Percentiles rank a stretch among this genome's conserved stretches.
These are phyloP conservation scores for Athripsodes cinereus DNA, from an alignment of 2,888 invertebrate species.

Conservation along the genomic window DNA sequence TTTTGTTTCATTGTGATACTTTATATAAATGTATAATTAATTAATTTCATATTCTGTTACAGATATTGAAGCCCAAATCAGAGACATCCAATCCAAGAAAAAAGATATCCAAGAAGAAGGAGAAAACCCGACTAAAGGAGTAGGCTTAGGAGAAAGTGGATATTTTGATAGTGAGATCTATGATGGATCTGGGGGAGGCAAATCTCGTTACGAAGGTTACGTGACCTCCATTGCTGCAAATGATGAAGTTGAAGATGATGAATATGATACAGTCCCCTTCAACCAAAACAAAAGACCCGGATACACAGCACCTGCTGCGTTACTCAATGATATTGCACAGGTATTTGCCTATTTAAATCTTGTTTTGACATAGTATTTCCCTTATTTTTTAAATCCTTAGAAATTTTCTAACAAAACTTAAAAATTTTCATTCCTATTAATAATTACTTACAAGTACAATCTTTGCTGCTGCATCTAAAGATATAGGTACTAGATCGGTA, in stretches of 20 bases:
- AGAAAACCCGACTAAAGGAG: constrained; percentile 63
- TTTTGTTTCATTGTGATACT: no score
- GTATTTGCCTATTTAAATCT: no score
- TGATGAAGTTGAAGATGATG: constrained; percentile 94
- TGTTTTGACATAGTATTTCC: no score
- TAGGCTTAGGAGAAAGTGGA: constrained; percentile 78
- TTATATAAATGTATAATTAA: no score
- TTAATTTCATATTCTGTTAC: constrained; percentile 31
- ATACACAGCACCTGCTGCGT: constrained; percentile 80
- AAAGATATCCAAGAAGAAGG: constrained; percentile 65
- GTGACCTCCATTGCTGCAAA: constrained; percentile 95
- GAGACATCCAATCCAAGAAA: constrained; percentile 84
- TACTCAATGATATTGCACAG: constrained; percentile 86
- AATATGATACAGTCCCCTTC: constrained; percentile 71
- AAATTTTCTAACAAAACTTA: no score
- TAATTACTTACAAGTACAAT: no score
- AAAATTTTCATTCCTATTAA: no score
- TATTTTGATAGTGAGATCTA: constrained; percentile 94
- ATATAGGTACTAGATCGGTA: no score
- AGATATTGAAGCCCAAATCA: constrained; percentile 95
- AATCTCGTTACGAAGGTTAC: constrained; percentile 86
- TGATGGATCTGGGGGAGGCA: constrained; percentile 61
- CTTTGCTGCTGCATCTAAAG: no score
- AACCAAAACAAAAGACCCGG: constrained; percentile 66
- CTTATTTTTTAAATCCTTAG: no score